Conservation (phyloP, 1,140 invertebrate species). For the Drosophila bifasciata region DNA sequence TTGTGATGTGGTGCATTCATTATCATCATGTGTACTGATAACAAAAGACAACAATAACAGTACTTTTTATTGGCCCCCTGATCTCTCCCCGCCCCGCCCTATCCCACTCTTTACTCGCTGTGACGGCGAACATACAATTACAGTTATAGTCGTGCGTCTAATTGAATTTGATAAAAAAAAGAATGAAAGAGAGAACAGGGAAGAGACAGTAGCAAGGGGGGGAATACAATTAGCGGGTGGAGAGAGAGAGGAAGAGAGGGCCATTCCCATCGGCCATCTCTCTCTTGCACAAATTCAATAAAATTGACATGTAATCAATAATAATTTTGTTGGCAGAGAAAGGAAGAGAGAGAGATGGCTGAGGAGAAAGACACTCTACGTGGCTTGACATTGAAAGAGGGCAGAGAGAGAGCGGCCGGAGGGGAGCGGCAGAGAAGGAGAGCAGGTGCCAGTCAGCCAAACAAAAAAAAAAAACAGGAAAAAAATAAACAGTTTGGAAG, state of each 20-base stretch:
- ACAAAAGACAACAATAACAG: constrained; percentile 35
- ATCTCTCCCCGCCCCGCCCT: background rate
- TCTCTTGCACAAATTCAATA: constrained; percentile 49
- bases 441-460: constrained; percentile 14
- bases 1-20: constrained; percentile 30
- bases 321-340: constrained; percentile 44
- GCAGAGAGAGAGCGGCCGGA: background rate
- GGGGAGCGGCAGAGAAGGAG: constrained; percentile 5
- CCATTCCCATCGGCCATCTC: constrained; percentile 11
- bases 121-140: constrained; percentile 52
- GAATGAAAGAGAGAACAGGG: too few species aligned
- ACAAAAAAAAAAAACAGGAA: constrained; percentile 30
- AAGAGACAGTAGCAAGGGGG: background rate
- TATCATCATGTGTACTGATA: constrained; percentile 50
- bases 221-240: constrained; percentile 38
- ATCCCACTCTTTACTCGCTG: constrained; percentile 11
- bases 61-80: constrained; percentile 26
- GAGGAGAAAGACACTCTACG: too few species aligned
- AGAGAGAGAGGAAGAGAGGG: constrained; percentile 8
- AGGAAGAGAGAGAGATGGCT: too few species aligned
- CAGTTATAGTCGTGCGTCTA: constrained; percentile 56
- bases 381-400: constrained; percentile 60
- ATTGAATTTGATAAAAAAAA: constrained; percentile 67
- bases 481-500: too few species aligned
- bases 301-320: constrained; percentile 75